phyloP scores from a whole-genome alignment of 2,888 invertebrate genomes.

The Prosapia bicincta region DNA sequence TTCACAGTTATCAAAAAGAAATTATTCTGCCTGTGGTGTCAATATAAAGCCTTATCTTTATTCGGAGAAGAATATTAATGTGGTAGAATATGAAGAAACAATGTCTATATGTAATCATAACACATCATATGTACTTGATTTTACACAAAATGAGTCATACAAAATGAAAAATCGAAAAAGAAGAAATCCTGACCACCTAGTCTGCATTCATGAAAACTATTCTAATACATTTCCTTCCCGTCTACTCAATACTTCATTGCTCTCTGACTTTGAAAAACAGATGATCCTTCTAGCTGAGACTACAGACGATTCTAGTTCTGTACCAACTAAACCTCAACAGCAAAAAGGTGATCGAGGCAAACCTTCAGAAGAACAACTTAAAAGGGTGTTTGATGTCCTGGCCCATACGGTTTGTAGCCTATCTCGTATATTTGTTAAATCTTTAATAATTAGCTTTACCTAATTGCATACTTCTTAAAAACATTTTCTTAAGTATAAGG shows the following conservation, averaged over 20 bases:
- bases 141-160: not conserved
- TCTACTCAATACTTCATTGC: not conserved
- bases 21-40: not conserved
- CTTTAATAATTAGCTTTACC: too few species aligned
- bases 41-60: not conserved
- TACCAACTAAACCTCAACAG: constrained; percentile 12
- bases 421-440: too few species aligned
- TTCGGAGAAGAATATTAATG: not conserved
- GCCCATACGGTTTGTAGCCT: constrained; percentile 42
- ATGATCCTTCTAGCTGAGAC: constrained; percentile 36
- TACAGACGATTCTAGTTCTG: constrained; percentile 11
- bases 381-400: constrained; percentile 42
- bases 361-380: constrained; percentile 37
- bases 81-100: too few species aligned
- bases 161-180: not conserved
- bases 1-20: not conserved
- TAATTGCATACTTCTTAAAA: too few species aligned
- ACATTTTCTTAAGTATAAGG: too few species aligned
- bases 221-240: not conserved
- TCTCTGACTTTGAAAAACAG: constrained; percentile 32
- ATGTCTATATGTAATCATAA: too few species aligned
- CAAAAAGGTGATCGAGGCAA: constrained; percentile 32
- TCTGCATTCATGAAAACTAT: not conserved
- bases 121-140: not conserved
- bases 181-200: not conserved